Evolutionary conservation across 2,113 vertebrate species (phyloP), one percentile per base, ranked within the genome.

Genomic region (Myotis lucifugus): DNA sequence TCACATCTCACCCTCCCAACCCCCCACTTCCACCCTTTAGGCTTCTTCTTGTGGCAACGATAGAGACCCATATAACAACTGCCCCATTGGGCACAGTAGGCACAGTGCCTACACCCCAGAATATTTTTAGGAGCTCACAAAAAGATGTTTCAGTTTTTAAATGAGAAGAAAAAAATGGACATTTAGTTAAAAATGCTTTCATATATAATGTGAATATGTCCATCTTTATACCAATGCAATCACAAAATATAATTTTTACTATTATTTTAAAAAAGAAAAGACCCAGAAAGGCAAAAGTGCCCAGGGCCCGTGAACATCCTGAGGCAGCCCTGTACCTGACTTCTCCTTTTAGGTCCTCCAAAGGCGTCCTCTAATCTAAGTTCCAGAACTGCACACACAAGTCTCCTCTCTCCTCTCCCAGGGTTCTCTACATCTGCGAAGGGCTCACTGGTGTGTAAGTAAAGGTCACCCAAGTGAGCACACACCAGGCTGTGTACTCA

Each of bases 181-280:
- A 18, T 64, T 64, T 37, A 13, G 9, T 23, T 61, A 21, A 83
- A 54, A 74, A 46, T 10, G 23, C 19, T 29, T 91, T 46, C 8
- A 66, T 82, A 56, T 73, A 42, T 56, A 61, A 42, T 77, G 40
- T 69, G 32, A 61, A 25, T 64, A 56, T 37, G 17, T 67, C 48
- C 37, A 81, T 87, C 23, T 95, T 91, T 82, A 91, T 74, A 74
- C 32, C 2, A 91, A 27, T 14, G 8, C 29, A 23, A 21, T 81
- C 21, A 86, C 72, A 86, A 91, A 88, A 86, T 66, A n/a, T 79
- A 81, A 73, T 64, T 79, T 69, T 85, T 23, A 78, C 78, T 90
- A 48, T 79, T 70, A 79, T 37, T 70, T 67, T 54, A 32, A 67
- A 48, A 74, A 78, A 46, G 19, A 86, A 54, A 69, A 13, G 25